Base-by-base conservation (phyloP, 1,140 invertebrate species). In the Meloidogyne hapla region DNA sequence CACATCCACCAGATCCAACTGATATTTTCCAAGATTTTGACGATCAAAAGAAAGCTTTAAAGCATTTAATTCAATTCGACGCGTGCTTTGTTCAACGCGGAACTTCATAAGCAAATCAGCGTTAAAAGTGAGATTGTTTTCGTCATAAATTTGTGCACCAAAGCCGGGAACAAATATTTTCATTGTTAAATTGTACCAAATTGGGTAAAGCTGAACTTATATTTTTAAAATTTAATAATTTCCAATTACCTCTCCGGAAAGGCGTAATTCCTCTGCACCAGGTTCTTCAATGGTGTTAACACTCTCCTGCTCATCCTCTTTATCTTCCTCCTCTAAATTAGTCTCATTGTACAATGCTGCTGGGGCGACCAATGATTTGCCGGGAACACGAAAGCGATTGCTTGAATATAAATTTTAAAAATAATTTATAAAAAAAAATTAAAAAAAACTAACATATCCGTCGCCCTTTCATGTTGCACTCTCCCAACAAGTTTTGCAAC, bases 161-260 rank as follows among this genome's bases (percentile, higher is more conserved):
- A 81, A 82, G 12, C 81, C 81, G 2, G 81, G 81, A 18, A 83
- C 77, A 63, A 83, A 84, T 15, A 84, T 69, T 68, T 81, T 83
- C 80, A 83, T 33, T 12, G 69, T 75, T 40, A 83, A 70, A 75
- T 83, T 84, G 38, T 83, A 83, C 76, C 80, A 83, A 23, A 84
- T 70, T 18, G 81, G 81, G 15, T 64, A 42, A 15, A 83, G 69
- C 28, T 72, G 21, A 26, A 72, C 1, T 40, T 26, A 12, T 15
- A 18, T 40, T 26, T 28, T 40, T 18, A 26, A 33, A 21, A 5
- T 10, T n/a, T 38, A n/a, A 10, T 38, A 6, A 61, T 25, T 15
- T n/a, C 12, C 2, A 73, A 56, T 12, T 2, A 64, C 70, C 70
- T 81, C 70, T 48, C 69, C 67, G 25, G 82, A 77, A 23, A 83